Evolutionary conservation across 2,797 vertebrate genomes (phyloP).

Genomic region (Chaetodon trifasciatus): DNA sequence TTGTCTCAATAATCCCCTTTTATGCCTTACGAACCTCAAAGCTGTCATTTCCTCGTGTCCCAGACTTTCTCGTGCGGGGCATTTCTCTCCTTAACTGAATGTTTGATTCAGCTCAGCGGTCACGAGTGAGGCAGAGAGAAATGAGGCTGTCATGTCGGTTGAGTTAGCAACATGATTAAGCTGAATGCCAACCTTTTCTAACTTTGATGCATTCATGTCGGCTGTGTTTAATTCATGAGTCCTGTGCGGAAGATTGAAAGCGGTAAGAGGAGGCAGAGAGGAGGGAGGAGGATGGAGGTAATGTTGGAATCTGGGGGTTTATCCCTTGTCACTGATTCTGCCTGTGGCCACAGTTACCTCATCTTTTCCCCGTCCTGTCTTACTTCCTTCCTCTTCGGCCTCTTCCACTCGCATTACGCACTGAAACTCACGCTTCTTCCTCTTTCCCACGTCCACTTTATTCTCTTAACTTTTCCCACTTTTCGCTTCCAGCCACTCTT

Average conservation of each 20-base stretch:
- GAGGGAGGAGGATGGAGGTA: neutral
- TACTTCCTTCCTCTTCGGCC: neutral
- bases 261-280: neutral
- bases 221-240: constrained; percentile 70
- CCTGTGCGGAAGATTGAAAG: constrained; percentile 35
- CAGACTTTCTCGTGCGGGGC: constrained; percentile 20
- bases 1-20: constrained; percentile 18
- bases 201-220: constrained; percentile 66
- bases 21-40: neutral
- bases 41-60: constrained; percentile 3
- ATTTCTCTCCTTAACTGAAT: constrained; percentile 28
- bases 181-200: constrained; percentile 65
- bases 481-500: neutral
- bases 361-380: neutral
- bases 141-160: constrained; percentile 56
- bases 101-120: constrained; percentile 51
- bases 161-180: constrained; percentile 68
- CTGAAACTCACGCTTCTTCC: neutral
- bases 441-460: neutral
- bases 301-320: constrained; percentile 8
- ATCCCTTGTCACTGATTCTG: neutral
- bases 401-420: neutral
- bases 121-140: constrained; percentile 42
- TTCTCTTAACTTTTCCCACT: neutral
- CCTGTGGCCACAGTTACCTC: constrained; percentile 2